Percentiles rank a stretch among this genome's conserved stretches.
These are phyloP conservation scores for Chrosomus eos DNA, from an alignment of 2,797 vertebrate genomes.

Conservation along the genomic window DNA sequence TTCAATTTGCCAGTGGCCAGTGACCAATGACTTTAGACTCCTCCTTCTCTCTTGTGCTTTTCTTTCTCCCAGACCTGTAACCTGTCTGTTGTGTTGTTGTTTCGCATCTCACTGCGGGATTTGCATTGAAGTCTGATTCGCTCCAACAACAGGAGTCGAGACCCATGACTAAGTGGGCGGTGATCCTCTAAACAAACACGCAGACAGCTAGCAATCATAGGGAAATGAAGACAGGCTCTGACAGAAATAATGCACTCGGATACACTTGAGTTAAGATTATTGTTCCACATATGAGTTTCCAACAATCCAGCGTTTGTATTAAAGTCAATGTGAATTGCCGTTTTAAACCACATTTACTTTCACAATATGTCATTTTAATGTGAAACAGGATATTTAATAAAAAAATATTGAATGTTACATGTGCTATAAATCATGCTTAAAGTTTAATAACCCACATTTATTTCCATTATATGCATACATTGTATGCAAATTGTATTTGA, in stretches of 20 bases:
- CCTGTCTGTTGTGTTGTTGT: slow-evolving; percentile 45
- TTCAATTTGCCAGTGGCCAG: slow-evolving; percentile 71
- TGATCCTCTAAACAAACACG: slow-evolving; percentile 44
- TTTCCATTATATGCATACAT: background rate
- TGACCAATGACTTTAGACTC: slow-evolving; percentile 64
- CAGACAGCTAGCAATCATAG: slow-evolving; percentile 31
- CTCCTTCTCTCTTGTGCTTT: slow-evolving; percentile 48
- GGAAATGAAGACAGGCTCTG: slow-evolving; percentile 30
- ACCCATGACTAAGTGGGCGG: slow-evolving; percentile 48
- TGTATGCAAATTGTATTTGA: background rate
- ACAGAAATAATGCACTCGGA: slow-evolving; percentile 11
- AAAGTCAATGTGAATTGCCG: background rate
- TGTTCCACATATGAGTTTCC: slow-evolving; percentile 25
- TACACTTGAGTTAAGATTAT: slow-evolving; percentile 15
- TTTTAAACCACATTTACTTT: background rate
- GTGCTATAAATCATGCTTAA: background rate
- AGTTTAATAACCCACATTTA: background rate
- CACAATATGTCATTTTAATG: background rate
- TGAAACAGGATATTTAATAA: background rate
- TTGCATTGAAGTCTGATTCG: slow-evolving; percentile 45
- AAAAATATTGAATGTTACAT: background rate
- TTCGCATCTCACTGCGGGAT: slow-evolving; percentile 43
- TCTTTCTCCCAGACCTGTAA: slow-evolving; percentile 12
- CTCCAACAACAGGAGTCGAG: slow-evolving; percentile 44
- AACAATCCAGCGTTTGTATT: background rate